Conservation (phyloP, 2,797 vertebrate species). For the Phrynocephalus guinanensis region DNA sequence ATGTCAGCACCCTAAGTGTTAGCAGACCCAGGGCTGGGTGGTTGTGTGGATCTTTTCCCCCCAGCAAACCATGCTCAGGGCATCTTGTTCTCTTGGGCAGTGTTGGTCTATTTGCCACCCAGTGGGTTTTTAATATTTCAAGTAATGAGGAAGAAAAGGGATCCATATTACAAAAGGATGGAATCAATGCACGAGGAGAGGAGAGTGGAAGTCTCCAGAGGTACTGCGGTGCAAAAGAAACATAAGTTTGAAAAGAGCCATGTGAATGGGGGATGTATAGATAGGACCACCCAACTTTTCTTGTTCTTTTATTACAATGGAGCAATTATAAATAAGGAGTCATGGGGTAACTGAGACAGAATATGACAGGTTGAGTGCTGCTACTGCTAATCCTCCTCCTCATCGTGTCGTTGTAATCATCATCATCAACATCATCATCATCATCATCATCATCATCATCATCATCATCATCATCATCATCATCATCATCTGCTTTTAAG, state of each 20-base stretch:
- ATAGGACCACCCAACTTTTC: conserved; percentile 7
- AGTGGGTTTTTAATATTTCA: conserved; percentile 13
- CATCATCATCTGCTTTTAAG: too few species aligned
- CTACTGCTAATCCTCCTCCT: too few species aligned
- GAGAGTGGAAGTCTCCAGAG: conserved; percentile 46
- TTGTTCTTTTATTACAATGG: too few species aligned
- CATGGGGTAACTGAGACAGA: background rate
- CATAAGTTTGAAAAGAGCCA: conserved; percentile 4
- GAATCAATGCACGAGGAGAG: conserved; percentile 19
- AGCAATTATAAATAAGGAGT: background rate
- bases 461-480: too few species aligned
- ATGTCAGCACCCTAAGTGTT: conserved; percentile 65
- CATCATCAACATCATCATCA: too few species aligned
- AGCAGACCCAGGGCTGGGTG: conserved; percentile 47
- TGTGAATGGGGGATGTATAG: background rate
- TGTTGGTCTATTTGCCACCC: background rate
- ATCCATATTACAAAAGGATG: conserved; percentile 13
- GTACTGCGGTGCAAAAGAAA: conserved; percentile 43
- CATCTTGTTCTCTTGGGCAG: background rate
- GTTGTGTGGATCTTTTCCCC: conserved; percentile 39
- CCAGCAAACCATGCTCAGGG: background rate
- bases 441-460: too few species aligned
- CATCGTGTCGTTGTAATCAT: too few species aligned
- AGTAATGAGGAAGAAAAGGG: conserved; percentile 60
- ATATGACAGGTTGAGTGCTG: background rate